These are phyloP conservation scores for Liopterus haemorrhoidalis DNA, from an alignment of 2,888 invertebrate species.

Conservation along the genomic window DNA sequence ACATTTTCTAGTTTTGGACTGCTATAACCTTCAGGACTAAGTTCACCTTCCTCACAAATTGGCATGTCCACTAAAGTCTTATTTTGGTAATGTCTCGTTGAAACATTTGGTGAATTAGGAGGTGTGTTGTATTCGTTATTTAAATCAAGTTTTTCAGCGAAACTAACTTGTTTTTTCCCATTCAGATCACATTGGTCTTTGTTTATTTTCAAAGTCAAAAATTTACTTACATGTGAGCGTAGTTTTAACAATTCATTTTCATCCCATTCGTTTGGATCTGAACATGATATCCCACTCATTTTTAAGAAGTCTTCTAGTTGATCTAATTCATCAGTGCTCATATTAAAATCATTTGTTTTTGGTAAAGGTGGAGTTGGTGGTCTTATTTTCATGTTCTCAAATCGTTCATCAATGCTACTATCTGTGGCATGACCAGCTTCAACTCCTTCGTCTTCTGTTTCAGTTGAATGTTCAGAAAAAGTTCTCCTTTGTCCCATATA, in stretches of 20 bases:
- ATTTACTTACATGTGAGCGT: conserved; percentile 64
- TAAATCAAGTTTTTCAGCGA: conserved; percentile 57
- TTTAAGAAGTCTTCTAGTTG: conserved; percentile 67
- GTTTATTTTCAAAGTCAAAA: conserved; percentile 63
- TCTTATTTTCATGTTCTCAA: conserved; percentile 49
- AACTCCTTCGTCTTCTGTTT: conserved; percentile 58
- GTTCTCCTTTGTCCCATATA: conserved; percentile 51
- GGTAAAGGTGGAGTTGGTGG: conserved; percentile 52
- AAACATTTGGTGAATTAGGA: conserved; percentile 70
- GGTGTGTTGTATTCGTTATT: conserved; percentile 53
- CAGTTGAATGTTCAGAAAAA: conserved; percentile 40
- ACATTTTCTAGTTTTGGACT: conserved; percentile 45
- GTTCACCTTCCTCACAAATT: conserved; percentile 60
- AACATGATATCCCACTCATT: conserved; percentile 63
- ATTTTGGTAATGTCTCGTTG: conserved; percentile 56
- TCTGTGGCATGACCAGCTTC: conserved; percentile 51
- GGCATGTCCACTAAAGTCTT: conserved; percentile 58
- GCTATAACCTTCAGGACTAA: conserved; percentile 54
- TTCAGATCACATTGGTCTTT: conserved; percentile 59
- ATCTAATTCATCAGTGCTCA: conserved; percentile 58
- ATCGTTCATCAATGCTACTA: conserved; percentile 55
- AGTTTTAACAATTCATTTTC: conserved; percentile 66
- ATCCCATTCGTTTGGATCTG: conserved; percentile 61
- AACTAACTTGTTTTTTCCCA: conserved; percentile 71
- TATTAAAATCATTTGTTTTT: conserved; percentile 44